Base-by-base conservation (phyloP, 2,797 vertebrate genomes). In the Cyclura pinguis region DNA sequence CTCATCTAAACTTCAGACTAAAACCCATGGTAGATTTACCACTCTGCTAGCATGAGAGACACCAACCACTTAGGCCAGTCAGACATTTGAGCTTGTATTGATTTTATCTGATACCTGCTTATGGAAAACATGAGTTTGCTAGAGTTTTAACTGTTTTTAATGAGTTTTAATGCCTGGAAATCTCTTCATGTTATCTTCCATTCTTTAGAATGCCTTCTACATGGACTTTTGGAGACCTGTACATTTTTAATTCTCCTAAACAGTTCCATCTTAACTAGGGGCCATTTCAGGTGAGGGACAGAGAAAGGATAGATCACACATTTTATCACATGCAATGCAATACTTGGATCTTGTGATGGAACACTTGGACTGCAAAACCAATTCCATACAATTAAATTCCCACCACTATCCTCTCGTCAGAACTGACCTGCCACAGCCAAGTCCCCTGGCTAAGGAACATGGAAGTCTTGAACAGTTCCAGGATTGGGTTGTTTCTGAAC, bases 361-460 rank as follows among this genome's bases (percentile, higher is more conserved):
- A 29, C 32, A 8, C 38, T 35, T 76, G 38, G 73, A 38, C 24
- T 22, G 18, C 16, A 38, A 7, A 35, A 38, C 35, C 7, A 69
- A 38, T 38, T 35, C 13, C 35, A 42, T 5, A 8, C 27, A 69
- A 32, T 32, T 69, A 69, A 29, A 76, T 8, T 76, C 32, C 35
- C 35, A 22, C 8, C 74, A 20, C 7, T 3, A 12, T n/a, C 69
- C 35, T 76, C 20, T 38, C 14, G 24, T 42, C 35, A 76, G 10
- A 55, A 57, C 93, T 92, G 86, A 99, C 99, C 98, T 99, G 98
- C 97, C 98, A 99, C 94, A 99, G 98, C 99, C 99, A 99, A 6
- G 98, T 97, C 64, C 99, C 99, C 94, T 99, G 98, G 47, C 98
- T 96, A 90, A 99, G 97, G 92, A 98, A 95, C 20, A 98, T 80